Percentiles rank a stretch among this genome's conserved stretches.
Conservation (phyloP, 2,797 vertebrate genomes). For the Phataginus tricuspis region DNA sequence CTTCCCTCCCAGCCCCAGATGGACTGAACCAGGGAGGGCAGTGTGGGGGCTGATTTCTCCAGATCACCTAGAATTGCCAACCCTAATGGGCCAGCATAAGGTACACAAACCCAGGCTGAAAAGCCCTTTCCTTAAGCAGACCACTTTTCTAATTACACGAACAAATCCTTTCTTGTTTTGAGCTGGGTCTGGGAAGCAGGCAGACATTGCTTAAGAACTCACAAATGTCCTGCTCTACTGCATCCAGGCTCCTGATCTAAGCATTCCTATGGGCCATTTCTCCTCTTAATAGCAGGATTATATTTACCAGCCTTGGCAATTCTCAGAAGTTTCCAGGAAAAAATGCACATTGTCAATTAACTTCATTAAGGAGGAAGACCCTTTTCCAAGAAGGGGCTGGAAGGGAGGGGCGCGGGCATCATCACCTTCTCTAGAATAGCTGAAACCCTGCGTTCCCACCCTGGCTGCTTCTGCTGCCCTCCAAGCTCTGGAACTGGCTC, state of each 20-base stretch:
- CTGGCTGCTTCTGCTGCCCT: neutral
- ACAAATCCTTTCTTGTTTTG: constrained; percentile 63
- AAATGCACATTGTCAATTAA: constrained; percentile 71
- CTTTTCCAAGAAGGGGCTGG: constrained; percentile 59
- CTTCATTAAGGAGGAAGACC: constrained; percentile 71
- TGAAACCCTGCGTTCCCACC: neutral
- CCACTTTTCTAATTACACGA: constrained; percentile 17
- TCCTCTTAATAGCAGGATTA: constrained; percentile 75
- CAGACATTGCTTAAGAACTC: constrained; percentile 74
- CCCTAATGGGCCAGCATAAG: neutral
- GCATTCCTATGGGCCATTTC: constrained; percentile 66
- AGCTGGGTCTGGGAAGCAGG: constrained; percentile 48
- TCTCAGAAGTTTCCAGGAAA: constrained; percentile 78
- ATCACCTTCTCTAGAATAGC: neutral
- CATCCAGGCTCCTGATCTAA: constrained; percentile 76
- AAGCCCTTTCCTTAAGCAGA: neutral
- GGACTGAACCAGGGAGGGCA: neutral
- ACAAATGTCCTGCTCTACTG: constrained; percentile 59
- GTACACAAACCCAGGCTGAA: neutral
- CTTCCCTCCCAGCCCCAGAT: neutral
- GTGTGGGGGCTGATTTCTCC: neutral
- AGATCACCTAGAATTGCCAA: neutral
- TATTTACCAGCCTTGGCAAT: constrained; percentile 81
- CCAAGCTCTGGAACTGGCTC: neutral
- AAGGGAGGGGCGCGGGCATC: neutral